Conservation (phyloP, 2,888 invertebrate species). For the Brachynemurus nebulosus region DNA sequence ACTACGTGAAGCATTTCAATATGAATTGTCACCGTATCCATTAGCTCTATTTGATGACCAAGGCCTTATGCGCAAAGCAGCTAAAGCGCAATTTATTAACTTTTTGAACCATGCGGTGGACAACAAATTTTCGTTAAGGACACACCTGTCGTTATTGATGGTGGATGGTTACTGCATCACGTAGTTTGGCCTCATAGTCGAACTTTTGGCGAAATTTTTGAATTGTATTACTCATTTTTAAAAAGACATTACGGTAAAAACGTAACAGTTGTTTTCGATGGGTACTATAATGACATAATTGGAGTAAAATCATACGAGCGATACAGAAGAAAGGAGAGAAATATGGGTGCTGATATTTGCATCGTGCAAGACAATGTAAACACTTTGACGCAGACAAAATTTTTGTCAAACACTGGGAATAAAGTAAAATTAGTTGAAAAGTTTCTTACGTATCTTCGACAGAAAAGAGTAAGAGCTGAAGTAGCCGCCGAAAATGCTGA, state of each 20-base stretch:
- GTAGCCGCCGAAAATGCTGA: background rate
- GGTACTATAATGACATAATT: background rate
- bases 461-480: background rate
- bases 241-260: no score
- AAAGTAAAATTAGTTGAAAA: background rate
- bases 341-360: background rate
- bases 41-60: no score
- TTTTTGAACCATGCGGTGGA: no score
- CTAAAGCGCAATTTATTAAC: no score
- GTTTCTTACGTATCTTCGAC: background rate
- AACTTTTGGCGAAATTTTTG: background rate
- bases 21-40: no score
- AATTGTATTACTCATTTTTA: no score
- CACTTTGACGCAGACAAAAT: background rate
- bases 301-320: background rate
- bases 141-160: background rate
- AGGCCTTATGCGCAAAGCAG: no score
- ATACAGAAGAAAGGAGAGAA: background rate
- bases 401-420: background rate
- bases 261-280: background rate
- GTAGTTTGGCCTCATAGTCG: background rate
- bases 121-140: no score
- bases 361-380: background rate
- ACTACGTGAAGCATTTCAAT: no score
- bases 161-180: background rate